Evolutionary conservation across 1,140 invertebrate genomes (phyloP).

Genomic region (Chionoecetes opilio): DNA sequence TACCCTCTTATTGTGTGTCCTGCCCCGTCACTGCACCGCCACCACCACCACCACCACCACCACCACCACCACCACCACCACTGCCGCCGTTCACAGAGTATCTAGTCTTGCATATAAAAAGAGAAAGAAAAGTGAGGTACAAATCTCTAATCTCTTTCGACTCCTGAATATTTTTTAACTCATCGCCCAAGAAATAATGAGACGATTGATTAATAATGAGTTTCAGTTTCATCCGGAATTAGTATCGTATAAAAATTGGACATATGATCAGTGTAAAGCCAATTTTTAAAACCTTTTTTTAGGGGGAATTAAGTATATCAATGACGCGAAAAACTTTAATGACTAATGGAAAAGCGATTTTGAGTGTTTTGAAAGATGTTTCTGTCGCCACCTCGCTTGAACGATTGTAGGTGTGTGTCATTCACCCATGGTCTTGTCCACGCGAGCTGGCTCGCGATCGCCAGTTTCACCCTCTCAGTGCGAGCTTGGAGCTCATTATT

Average conservation of each 20-base stretch:
- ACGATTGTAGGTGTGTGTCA: no score
- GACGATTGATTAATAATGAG: background rate
- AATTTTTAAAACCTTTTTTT: background rate
- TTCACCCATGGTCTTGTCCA: no score
- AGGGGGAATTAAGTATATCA: background rate
- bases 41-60: no score
- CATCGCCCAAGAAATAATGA: background rate
- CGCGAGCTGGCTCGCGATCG: no score
- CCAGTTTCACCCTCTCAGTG: no score
- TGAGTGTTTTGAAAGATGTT: no score
- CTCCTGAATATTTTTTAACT: background rate
- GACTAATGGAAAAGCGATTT: no score
- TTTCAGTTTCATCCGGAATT: background rate
- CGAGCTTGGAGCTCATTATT: no score
- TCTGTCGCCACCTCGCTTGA: no score
- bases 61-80: no score
- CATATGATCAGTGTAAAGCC: background rate
- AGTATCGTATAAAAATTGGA: constrained; percentile 1
- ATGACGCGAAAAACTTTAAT: no score
- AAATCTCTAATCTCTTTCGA: background rate
- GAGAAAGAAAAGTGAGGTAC: background rate
- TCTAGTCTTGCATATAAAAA: background rate
- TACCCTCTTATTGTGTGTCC: background rate
- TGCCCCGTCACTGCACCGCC: background rate
- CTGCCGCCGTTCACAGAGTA: background rate